Percentiles rank a stretch among this genome's conserved stretches.
phyloP scores from a whole-genome alignment of 2,888 invertebrate species.

The Cephus nigrinus region DNA sequence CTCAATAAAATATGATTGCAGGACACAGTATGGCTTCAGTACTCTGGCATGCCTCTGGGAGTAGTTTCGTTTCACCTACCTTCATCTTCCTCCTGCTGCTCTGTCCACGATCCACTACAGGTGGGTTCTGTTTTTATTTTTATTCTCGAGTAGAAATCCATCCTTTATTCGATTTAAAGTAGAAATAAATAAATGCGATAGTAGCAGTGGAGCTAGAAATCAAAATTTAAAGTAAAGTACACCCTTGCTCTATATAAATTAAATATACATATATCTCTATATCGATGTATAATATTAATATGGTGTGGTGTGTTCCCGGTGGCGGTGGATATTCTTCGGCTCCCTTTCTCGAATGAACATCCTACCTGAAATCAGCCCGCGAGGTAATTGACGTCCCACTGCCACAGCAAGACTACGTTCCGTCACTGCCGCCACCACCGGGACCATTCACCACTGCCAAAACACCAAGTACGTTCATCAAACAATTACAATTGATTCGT shows the following conservation, averaged over 20 bases:
- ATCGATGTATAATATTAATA: slow-evolving; percentile 32
- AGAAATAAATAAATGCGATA: background rate
- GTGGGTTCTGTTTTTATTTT: slow-evolving; percentile 68
- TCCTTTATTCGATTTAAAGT: background rate
- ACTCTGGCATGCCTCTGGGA: slow-evolving; percentile 85
- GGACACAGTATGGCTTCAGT: slow-evolving; percentile 88
- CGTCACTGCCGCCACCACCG: slow-evolving; percentile 70
- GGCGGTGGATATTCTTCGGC: slow-evolving; percentile 50
- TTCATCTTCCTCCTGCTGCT: slow-evolving; percentile 80
- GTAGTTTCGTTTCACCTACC: slow-evolving; percentile 78
- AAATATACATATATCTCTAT: background rate
- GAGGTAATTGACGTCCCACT: slow-evolving; percentile 58
- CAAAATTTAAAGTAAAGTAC: background rate
- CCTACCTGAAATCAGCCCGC: slow-evolving; percentile 46
- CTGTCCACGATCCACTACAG: slow-evolving; percentile 82
- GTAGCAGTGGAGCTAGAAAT: background rate
- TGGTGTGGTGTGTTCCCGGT: slow-evolving; percentile 60
- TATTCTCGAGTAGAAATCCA: background rate
- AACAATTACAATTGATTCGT: background rate
- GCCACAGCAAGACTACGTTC: slow-evolving; percentile 65
- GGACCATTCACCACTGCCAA: slow-evolving; percentile 70
- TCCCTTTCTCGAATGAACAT: slow-evolving; percentile 28
- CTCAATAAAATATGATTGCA: slow-evolving; percentile 58
- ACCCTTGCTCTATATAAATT: background rate
- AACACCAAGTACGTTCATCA: slow-evolving; percentile 71